phyloP scores from a whole-genome alignment of 1,140 invertebrate genomes.

The Trissolcus basalis region DNA sequence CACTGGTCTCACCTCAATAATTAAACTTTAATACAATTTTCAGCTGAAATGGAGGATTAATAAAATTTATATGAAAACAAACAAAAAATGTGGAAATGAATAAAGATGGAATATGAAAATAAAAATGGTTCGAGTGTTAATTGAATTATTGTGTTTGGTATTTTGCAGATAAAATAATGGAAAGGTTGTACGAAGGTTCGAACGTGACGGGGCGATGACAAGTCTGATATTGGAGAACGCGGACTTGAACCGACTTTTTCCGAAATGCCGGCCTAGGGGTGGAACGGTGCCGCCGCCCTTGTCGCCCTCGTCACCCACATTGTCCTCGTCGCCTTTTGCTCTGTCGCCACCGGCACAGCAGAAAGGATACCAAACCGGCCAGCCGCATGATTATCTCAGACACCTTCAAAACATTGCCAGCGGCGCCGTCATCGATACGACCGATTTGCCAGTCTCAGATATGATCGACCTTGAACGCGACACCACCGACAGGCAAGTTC shows the following conservation, averaged over 20 bases:
- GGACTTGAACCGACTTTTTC: slow-evolving; percentile 75
- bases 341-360: slow-evolving; percentile 26
- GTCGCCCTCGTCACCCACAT: slow-evolving; percentile 18
- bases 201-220: slow-evolving; percentile 74
- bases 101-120: too few relatives aligned
- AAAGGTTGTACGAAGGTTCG: slow-evolving; percentile 52
- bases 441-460: slow-evolving; percentile 63
- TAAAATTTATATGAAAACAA: too few relatives aligned
- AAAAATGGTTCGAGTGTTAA: too few relatives aligned
- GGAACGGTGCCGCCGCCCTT: slow-evolving; percentile 41
- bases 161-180: slow-evolving; percentile 56
- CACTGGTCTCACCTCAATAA: too few relatives aligned
- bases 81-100: too few relatives aligned
- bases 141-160: background rate
- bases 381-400: slow-evolving; percentile 71
- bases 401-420: slow-evolving; percentile 62
- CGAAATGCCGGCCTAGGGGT: slow-evolving; percentile 76
- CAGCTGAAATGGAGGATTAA: too few relatives aligned
- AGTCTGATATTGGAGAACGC: slow-evolving; percentile 76
- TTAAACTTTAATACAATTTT: too few relatives aligned
- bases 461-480: slow-evolving; percentile 76
- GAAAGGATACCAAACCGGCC: slow-evolving; percentile 45
- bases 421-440: slow-evolving; percentile 61
- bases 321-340: slow-evolving; percentile 23
- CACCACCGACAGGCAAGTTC: slow-evolving; percentile 73